These are phyloP conservation scores for Oryzias celebensis DNA, from an alignment of 2,113 vertebrate species.

Conservation along the genomic window DNA sequence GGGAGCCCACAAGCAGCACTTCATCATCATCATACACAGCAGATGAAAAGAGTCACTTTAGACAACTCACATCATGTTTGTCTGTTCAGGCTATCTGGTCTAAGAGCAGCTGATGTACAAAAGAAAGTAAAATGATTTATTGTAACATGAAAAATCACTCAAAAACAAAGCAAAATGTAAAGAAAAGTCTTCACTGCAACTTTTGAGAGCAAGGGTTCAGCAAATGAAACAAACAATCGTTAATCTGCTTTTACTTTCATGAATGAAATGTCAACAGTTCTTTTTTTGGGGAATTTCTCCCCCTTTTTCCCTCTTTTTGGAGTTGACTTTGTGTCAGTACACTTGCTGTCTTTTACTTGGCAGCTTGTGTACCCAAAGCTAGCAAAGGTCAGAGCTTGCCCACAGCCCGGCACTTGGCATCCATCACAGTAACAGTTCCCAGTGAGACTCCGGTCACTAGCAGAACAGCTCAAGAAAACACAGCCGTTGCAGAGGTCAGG, in stretches of 20 bases:
- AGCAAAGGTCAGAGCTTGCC: conserved; percentile 85
- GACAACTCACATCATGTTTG: conserved; percentile 99
- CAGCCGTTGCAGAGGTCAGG: conserved; percentile 84
- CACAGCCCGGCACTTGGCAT: conserved; percentile 85
- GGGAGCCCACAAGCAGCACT: conserved; percentile 78
- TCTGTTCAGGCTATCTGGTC: conserved; percentile 99
- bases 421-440: conserved; percentile 89
- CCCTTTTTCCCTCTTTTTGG: conserved; percentile 57
- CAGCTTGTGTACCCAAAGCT: conserved; percentile 80
- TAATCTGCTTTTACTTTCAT: conserved; percentile 73
- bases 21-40: conserved; percentile 86
- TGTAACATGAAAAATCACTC: conserved; percentile 95
- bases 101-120: conserved; percentile 99
- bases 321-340: conserved; percentile 37
- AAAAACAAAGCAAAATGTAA: conserved; percentile 82
- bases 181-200: conserved; percentile 85
- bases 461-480: conserved; percentile 82
- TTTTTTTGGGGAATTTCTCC: conserved; percentile 10
- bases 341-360: conserved; percentile 66
- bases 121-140: conserved; percentile 99
- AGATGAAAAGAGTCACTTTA: conserved; percentile 98
- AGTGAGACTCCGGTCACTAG: conserved; percentile 81
- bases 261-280: conserved; percentile 61
- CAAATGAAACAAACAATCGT: conserved; percentile 91
- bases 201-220: conserved; percentile 99